Evolutionary conservation across 2,797 vertebrate species (phyloP).

Genomic region (Hemibagrus guttatus): DNA sequence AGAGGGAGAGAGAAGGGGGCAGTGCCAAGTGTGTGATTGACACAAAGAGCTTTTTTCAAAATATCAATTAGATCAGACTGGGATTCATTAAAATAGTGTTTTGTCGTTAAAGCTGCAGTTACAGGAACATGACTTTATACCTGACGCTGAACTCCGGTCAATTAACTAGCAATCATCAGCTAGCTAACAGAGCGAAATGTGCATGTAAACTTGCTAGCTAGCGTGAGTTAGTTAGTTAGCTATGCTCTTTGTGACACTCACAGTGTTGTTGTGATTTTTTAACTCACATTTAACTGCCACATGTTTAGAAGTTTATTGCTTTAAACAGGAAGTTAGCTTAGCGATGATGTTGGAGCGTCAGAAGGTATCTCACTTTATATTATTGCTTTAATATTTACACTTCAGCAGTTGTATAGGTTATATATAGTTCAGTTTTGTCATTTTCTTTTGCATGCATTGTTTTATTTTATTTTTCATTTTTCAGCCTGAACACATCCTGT

Average conservation of each 20-base stretch:
- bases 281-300: neutral
- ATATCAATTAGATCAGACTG: neutral
- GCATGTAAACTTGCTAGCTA: neutral
- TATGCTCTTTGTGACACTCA: neutral
- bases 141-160: neutral
- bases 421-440: neutral
- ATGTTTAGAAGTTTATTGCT: neutral
- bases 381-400: neutral
- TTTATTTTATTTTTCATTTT: neutral
- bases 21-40: neutral
- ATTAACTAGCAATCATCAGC: neutral
- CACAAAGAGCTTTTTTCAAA: neutral
- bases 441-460: neutral
- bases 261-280: neutral
- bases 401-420: neutral
- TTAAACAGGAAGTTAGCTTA: neutral
- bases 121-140: neutral
- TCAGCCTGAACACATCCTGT: neutral
- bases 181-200: neutral
- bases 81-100: neutral
- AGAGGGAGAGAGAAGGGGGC: neutral
- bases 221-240: neutral
- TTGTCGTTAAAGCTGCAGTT: no score
- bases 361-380: neutral
- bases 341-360: neutral